Percentiles rank a stretch among this genome's conserved stretches.
phyloP scores from a whole-genome alignment of 2,113 vertebrate species.

The Ellobius talpinus region DNA sequence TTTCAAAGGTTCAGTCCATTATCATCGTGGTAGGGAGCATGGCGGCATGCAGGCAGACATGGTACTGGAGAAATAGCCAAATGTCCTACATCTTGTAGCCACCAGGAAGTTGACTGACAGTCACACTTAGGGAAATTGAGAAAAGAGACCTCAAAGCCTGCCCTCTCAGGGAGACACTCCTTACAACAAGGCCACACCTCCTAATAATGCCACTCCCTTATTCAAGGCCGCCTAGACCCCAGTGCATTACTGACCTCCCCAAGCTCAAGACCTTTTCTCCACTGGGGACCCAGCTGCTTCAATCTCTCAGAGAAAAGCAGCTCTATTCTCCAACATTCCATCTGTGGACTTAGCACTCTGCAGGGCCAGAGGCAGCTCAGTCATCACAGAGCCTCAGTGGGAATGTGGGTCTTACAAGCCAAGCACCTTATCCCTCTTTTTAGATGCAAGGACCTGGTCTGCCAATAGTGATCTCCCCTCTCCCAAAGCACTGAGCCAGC shows the following conservation, averaged over 20 bases:
- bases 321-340: neutral
- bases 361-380: neutral
- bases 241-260: neutral
- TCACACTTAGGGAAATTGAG: neutral
- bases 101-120: neutral
- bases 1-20: neutral
- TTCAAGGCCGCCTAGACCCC: too few relatives aligned
- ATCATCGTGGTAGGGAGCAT: neutral
- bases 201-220: neutral
- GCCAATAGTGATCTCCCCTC: neutral
- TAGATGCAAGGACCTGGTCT: neutral
- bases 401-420: too few relatives aligned
- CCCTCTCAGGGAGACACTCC: neutral
- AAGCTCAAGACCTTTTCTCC: neutral
- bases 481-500: fast-evolving
- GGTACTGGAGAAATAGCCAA: neutral
- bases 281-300: neutral
- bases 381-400: neutral
- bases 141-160: neutral
- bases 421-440: neutral
- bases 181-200: neutral
- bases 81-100: neutral
- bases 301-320: neutral
- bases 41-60: neutral
- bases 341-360: neutral